Conservation (phyloP, 2,888 invertebrate genomes). For the Asteroscopus sphinx region DNA sequence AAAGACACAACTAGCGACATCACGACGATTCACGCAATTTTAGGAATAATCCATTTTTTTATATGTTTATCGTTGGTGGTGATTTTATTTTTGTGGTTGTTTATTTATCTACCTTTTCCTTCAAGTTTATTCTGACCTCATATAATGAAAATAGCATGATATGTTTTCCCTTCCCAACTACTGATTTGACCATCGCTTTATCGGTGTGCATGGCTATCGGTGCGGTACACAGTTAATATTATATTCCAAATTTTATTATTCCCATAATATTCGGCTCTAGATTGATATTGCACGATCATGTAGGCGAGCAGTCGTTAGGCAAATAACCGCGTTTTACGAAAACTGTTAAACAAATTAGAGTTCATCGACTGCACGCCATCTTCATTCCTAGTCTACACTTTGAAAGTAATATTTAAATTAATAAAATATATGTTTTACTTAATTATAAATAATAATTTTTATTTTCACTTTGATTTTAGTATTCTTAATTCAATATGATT, state of each 20-base stretch:
- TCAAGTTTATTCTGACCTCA: slow-evolving; percentile 78
- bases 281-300: slow-evolving; percentile 79
- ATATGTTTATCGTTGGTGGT: slow-evolving; percentile 70
- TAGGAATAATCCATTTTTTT: slow-evolving; percentile 60
- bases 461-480: slow-evolving; percentile 29
- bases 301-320: slow-evolving; percentile 80
- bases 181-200: slow-evolving; percentile 74
- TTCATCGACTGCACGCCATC: slow-evolving; percentile 81
- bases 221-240: slow-evolving; percentile 68
- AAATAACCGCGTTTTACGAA: slow-evolving; percentile 47
- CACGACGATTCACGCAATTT: slow-evolving; percentile 63
- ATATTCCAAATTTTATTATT: slow-evolving; percentile 74
- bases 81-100: slow-evolving; percentile 69
- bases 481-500: slow-evolving; percentile 31
- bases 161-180: slow-evolving; percentile 65
- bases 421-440: slow-evolving; percentile 10
- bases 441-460: slow-evolving; percentile 4
- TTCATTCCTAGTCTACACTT: slow-evolving; percentile 83
- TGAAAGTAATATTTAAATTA: slow-evolving; percentile 64
- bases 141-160: slow-evolving; percentile 83
- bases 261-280: slow-evolving; percentile 69
- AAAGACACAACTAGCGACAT: slow-evolving; percentile 65
- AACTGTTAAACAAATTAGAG: slow-evolving; percentile 50
- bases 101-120: slow-evolving; percentile 71
- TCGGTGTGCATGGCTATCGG: slow-evolving; percentile 86